phyloP scores from a whole-genome alignment of 92 coral and sea anemone genomes.

The Scolanthus callimorphus region DNA sequence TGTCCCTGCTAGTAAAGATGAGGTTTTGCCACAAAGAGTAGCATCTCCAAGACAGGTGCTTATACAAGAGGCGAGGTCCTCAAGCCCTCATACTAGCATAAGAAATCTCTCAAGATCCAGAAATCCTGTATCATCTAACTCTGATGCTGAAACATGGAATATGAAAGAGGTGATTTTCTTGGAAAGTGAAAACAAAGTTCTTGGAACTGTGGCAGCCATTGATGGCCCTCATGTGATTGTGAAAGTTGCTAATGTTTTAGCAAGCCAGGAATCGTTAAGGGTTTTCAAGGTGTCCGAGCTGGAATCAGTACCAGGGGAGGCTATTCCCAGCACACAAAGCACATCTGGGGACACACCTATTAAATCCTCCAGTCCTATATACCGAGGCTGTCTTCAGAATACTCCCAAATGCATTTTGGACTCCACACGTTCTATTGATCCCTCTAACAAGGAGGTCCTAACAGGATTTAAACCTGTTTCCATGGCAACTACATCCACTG shows the following conservation, averaged over 20 bases:
- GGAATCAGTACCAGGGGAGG: conserved; percentile 58
- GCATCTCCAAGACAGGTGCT: conserved; percentile 25
- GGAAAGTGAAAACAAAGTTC: conserved; percentile 79
- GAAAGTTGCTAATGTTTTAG: conserved; percentile 36
- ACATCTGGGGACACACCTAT: conserved; percentile 31
- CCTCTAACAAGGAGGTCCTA: conserved; percentile 39
- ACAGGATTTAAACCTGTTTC: conserved; percentile 72
- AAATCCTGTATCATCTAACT: conserved; percentile 4
- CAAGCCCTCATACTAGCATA: conserved; percentile 62
- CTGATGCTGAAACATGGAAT: conserved; percentile 71
- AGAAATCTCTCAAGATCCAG: conserved; percentile 26
- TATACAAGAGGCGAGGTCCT: conserved; percentile 35
- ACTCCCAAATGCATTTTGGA: conserved; percentile 65
- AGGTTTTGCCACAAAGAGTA: not conserved
- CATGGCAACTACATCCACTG: conserved; percentile 70
- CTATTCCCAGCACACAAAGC: conserved; percentile 17
- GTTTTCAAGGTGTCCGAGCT: conserved; percentile 84
- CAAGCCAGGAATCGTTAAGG: conserved; percentile 53
- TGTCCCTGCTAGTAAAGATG: conserved; percentile 3
- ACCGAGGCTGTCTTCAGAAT: conserved; percentile 77
- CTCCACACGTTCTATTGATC: conserved; percentile 9
- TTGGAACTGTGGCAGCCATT: conserved; percentile 79
- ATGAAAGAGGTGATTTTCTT: conserved; percentile 76
- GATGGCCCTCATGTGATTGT: conserved; percentile 96
- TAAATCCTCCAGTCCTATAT: conserved; percentile 50